Base-by-base conservation (phyloP, 2,888 invertebrate species). In the Leucania comma region DNA sequence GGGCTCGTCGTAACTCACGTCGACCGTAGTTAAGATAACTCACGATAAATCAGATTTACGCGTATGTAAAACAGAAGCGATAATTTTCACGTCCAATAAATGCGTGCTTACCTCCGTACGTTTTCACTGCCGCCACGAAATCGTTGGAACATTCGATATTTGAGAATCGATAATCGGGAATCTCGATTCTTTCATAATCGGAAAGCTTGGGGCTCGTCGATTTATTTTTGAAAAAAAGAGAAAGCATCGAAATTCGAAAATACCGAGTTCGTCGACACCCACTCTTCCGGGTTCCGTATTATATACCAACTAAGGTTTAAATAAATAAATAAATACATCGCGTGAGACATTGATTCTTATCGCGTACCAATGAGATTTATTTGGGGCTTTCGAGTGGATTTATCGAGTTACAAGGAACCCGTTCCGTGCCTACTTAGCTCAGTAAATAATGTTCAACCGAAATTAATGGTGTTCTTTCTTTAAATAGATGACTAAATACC, bases 401-500 rank as follows among this genome's bases (percentile, higher is more conserved):
- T 95, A 95, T 95, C 89, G 93, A 87, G 92, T 90, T 91, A 91
- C 92, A 91, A 89, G 93, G 89, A 93, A 95, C 95, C 93, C 94
- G 95, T 95, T 95, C 89, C 94, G 94, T 95, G 95, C 91, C 93
- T 95, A 92, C 95, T 94, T 92, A 92, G 91, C 92, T 93, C 91
- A 90, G 93, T 95, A 95, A 95, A 95, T 96, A 95, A 95, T 92
- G 93, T 90, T 86, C 89, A 86, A 93, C 90, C 92, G 86, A 93
- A 94, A 95, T 95, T 94, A 92, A 95, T 94, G 94, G 92, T 88
- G 91, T 90, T 92, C 93, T 90, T 93, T 95, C 94, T 93, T 94
- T 93, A 95, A 94, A 95, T 95, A 96, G 95, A 95, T 95, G 95
- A 95, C 93, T 95, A 93, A 95, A 94, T 94, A 94, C 93, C 89